A percentile compares a stretch with the other conserved stretches of the same genome.
Evolutionary conservation across 2,888 invertebrate genomes (phyloP).

Genomic region (Adelphocoris suturalis): DNA sequence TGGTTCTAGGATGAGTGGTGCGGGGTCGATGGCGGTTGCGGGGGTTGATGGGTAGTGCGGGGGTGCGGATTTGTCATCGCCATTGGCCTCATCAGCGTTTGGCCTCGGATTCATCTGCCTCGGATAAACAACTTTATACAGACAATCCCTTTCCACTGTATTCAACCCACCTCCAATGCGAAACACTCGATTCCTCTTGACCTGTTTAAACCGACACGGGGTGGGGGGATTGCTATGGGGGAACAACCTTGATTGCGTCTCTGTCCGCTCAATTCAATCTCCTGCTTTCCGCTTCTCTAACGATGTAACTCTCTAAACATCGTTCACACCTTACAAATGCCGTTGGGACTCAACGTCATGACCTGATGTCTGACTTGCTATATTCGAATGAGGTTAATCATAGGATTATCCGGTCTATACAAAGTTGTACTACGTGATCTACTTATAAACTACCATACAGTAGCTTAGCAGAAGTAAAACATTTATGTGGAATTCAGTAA

Average conservation of each 20-base stretch:
- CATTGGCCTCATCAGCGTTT: conserved; percentile 60
- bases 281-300: conserved; percentile 38
- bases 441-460: no score
- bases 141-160: neutral
- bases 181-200: conserved; percentile 61
- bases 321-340: conserved; percentile 41
- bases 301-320: conserved; percentile 47
- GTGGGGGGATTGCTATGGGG: neutral
- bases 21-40: neutral
- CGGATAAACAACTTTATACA: conserved; percentile 61
- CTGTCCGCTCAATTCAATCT: conserved; percentile 45
- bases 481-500: no score
- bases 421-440: no score
- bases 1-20: neutral
- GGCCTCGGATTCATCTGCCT: conserved; percentile 54
- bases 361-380: neutral
- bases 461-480: no score
- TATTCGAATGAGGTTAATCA: no score
- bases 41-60: neutral
- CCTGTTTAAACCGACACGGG: conserved; percentile 49
- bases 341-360: neutral
- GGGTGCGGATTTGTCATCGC: conserved; percentile 51
- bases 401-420: no score
- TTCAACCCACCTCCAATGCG: neutral
- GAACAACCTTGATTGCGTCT: conserved; percentile 53